phyloP scores from a whole-genome alignment of 2,113 vertebrate genomes.

The Callipepla squamata region DNA sequence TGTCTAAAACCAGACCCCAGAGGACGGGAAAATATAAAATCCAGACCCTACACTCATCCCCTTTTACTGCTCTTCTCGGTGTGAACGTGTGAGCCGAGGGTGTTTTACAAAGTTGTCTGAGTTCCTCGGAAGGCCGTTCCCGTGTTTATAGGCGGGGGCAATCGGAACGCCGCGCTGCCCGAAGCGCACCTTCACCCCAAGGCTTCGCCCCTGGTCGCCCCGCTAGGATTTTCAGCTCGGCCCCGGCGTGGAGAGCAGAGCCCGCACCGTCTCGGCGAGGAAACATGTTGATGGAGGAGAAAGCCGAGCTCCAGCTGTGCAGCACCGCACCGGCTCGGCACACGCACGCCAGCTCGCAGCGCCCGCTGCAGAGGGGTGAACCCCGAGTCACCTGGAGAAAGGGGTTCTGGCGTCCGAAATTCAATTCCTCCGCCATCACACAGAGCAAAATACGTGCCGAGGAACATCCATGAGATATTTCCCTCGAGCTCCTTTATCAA shows the following conservation, averaged over 20 bases:
- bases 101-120: slow-evolving; percentile 67
- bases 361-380: neutral
- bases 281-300: neutral
- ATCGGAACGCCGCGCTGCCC: neutral
- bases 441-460: neutral
- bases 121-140: slow-evolving; percentile 53
- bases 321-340: neutral
- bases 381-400: slow-evolving; percentile 11
- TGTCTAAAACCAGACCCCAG: slow-evolving; percentile 57
- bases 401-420: neutral
- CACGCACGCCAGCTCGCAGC: neutral
- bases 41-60: slow-evolving; percentile 48
- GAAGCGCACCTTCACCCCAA: neutral
- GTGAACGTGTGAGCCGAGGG: slow-evolving; percentile 59
- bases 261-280: neutral
- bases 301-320: neutral
- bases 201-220: neutral
- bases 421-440: slow-evolving; percentile 8
- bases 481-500: neutral
- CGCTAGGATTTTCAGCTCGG: neutral
- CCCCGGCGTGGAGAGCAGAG: neutral
- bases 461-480: slow-evolving; percentile 24
- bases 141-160: slow-evolving; percentile 50
- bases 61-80: slow-evolving; percentile 65
- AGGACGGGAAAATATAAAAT: slow-evolving; percentile 61